These are phyloP conservation scores for Malthinus flaveolus DNA, from an alignment of 2,888 invertebrate species.

Conservation along the genomic window DNA sequence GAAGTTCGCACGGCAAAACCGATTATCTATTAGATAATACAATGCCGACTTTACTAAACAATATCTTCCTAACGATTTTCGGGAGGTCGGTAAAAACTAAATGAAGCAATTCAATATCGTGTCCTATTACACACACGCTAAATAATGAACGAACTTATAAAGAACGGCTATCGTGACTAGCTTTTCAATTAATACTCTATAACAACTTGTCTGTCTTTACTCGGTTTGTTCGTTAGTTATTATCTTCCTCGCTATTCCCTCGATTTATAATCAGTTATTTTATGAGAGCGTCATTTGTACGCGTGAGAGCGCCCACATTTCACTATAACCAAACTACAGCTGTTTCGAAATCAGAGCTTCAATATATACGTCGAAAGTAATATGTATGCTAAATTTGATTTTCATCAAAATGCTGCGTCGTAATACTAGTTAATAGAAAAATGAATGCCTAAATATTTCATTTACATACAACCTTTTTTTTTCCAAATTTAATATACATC, in stretches of 20 bases:
- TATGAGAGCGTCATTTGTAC: constrained; percentile 5
- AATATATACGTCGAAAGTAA: constrained; percentile 4
- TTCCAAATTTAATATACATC: too few relatives aligned
- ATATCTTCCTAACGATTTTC: constrained; percentile 25
- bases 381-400: constrained; percentile 8
- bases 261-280: constrained; percentile 4
- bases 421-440: constrained; percentile 4
- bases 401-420: constrained; percentile 1
- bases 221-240: constrained; percentile 5
- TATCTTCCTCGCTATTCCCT: constrained; percentile 3
- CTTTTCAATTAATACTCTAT: constrained; percentile 17
- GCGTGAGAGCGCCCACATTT: not conserved
- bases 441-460: not conserved
- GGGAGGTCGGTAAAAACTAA: constrained; percentile 29
- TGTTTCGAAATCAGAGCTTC: constrained; percentile 2
- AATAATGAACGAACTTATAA: constrained; percentile 28
- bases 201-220: constrained; percentile 15
- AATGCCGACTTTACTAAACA: constrained; percentile 31
- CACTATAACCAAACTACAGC: constrained; percentile 4
- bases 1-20: constrained; percentile 38
- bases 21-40: constrained; percentile 36
- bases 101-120: constrained; percentile 29
- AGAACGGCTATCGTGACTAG: constrained; percentile 27
- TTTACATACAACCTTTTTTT: too few relatives aligned
- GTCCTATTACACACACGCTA: constrained; percentile 24